Conservation (phyloP, 2,888 invertebrate species). For the Gnatocerus cornutus region DNA sequence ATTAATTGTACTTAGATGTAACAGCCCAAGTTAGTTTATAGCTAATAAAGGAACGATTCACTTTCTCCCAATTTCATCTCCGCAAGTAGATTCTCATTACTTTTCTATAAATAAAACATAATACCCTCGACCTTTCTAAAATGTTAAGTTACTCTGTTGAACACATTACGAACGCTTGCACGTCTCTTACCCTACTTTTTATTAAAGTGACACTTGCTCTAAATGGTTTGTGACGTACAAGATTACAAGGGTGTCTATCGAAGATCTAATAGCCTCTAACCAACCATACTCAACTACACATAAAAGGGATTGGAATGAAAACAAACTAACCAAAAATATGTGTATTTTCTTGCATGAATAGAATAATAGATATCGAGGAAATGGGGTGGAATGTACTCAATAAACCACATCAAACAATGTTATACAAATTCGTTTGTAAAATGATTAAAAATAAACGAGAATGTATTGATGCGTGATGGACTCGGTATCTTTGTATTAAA, state of each 20-base stretch:
- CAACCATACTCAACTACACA: background rate
- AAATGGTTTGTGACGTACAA: conserved; percentile 21
- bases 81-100: conserved; percentile 7
- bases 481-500: too few species aligned
- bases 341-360: conserved; percentile 14
- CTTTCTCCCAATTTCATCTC: conserved; percentile 5
- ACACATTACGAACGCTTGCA: conserved; percentile 27
- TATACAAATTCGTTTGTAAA: too few species aligned
- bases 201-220: conserved; percentile 20
- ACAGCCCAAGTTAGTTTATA: background rate
- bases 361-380: conserved; percentile 15
- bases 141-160: conserved; percentile 19
- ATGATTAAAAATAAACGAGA: too few species aligned
- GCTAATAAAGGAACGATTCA: background rate
- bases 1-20: too few species aligned
- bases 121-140: conserved; percentile 26
- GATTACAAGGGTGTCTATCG: conserved; percentile 25
- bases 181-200: conserved; percentile 14
- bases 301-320: background rate
- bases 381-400: conserved; percentile 1
- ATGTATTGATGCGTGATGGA: too few species aligned
- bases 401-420: conserved; percentile 14
- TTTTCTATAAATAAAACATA: conserved; percentile 16
- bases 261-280: conserved; percentile 3
- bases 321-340: conserved; percentile 1